Conservation (phyloP, 2,113 vertebrate genomes). For the Patagioenas fasciata region DNA sequence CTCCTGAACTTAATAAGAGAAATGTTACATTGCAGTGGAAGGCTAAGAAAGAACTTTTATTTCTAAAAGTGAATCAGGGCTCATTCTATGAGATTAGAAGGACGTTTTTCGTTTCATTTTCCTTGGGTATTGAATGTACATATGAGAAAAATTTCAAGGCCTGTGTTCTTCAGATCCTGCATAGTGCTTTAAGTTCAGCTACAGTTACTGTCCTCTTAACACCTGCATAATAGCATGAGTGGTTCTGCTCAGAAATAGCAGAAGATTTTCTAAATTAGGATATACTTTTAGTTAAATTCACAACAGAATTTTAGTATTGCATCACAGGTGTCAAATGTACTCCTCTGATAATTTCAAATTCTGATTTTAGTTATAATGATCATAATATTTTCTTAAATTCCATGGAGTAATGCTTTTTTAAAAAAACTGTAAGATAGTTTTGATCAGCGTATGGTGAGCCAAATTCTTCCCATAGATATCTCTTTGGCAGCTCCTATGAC, state of each 20-base stretch:
- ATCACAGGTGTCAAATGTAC: neutral
- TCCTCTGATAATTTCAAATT: neutral
- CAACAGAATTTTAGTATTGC: neutral
- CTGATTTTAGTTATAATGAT: neutral
- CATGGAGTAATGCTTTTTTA: neutral
- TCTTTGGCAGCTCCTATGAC: neutral
- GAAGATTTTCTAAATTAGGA: neutral
- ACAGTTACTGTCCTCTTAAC: neutral
- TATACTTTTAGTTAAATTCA: neutral
- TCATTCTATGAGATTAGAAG: neutral
- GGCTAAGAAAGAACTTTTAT: neutral
- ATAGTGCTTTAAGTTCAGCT: neutral
- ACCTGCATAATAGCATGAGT: neutral
- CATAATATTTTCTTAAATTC: neutral
- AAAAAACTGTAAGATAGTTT: neutral
- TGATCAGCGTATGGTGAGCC: neutral
- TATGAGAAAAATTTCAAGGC: neutral
- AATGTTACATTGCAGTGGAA: neutral
- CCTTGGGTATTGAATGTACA: neutral
- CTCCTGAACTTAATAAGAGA: neutral
- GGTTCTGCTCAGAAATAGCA: neutral
- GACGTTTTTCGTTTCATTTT: neutral
- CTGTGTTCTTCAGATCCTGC: neutral
- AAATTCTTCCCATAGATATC: neutral
- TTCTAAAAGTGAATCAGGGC: neutral